Evolutionary conservation across 2,888 invertebrate genomes (phyloP), one percentile per base, ranked within the genome.

Genomic region (Eucriotettix oculatus): DNA sequence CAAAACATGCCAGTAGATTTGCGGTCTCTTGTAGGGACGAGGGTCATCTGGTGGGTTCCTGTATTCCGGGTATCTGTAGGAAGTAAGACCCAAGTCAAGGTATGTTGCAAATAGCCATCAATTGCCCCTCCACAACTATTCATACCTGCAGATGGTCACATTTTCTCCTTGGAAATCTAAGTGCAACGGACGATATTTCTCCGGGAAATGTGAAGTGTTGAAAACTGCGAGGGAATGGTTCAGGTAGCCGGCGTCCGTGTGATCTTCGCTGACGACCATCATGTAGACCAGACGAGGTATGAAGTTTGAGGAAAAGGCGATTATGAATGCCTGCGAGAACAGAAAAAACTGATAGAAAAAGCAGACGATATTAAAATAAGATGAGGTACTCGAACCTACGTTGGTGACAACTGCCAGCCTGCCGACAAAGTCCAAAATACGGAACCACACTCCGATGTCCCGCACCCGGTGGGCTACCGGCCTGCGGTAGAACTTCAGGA

Each of bases 261-360:
- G 72, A 56, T 76, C 71, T 9, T 66, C 64, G 67, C 78, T 80
- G 52, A 79, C 77, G 44, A 75, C 74, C 59, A 77, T 68, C 64
- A 73, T 73, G 70, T 90, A 91, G 40, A 89, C 84, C 63, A 89
- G 69, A 67, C 84, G 82, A 16, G 90, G 90, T 68, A 91, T 86
- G 69, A 89, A 84, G 72, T 88, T 86, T 0, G 89, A 88, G 11
- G 90, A 89, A 74, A 91, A 86, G 52, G 90, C 90, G 68, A 92
- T 88, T 64, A 88, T 85, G 69, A 86, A 81, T 61, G 85, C 86
- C 86, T 86, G 70, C 29, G 29, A 29, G 29, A 7, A 29, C 29
- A 29, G 29, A 29, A 29, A 29, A 29, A 29, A 29, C 2, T 7
- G 7, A 29, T 29, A 10, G 74, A 71, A 62, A 48, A 42, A 2